phyloP scores from a whole-genome alignment of 2,797 vertebrate genomes.

The Atherinosoma microstoma region DNA sequence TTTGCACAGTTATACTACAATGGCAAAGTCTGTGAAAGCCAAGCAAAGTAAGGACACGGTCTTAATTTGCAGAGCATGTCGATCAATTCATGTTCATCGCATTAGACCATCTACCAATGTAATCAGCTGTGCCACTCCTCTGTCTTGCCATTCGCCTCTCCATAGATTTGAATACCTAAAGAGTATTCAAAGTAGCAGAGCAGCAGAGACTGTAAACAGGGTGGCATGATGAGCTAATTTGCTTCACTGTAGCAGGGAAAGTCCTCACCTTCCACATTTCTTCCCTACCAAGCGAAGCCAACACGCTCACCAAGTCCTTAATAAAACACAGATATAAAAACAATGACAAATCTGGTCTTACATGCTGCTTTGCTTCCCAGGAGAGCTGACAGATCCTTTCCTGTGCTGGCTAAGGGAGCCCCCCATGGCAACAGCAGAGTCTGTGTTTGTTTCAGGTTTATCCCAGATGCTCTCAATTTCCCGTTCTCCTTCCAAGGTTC shows the following conservation, averaged over 20 bases:
- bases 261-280: neutral
- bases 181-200: slow-evolving; percentile 40
- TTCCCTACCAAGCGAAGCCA: neutral
- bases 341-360: slow-evolving; percentile 64
- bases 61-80: slow-evolving; percentile 37
- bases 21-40: slow-evolving; percentile 12
- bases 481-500: slow-evolving; percentile 41
- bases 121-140: slow-evolving; percentile 37
- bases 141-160: slow-evolving; percentile 5
- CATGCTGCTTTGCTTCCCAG: slow-evolving; percentile 78
- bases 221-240: slow-evolving; percentile 20
- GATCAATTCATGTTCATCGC: slow-evolving; percentile 31
- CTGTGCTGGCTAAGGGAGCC: slow-evolving; percentile 77
- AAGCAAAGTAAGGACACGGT: neutral
- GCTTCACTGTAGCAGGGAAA: slow-evolving; percentile 26
- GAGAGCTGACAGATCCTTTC: slow-evolving; percentile 70
- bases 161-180: slow-evolving; percentile 60
- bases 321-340: slow-evolving; percentile 28
- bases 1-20: neutral
- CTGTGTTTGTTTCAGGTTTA: slow-evolving; percentile 42
- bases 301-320: neutral
- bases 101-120: slow-evolving; percentile 35
- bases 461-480: slow-evolving; percentile 43
- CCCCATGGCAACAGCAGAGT: slow-evolving; percentile 72
- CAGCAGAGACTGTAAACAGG: slow-evolving; percentile 14